phyloP scores from a whole-genome alignment of 2,888 invertebrate genomes.

The Lingula anatina region DNA sequence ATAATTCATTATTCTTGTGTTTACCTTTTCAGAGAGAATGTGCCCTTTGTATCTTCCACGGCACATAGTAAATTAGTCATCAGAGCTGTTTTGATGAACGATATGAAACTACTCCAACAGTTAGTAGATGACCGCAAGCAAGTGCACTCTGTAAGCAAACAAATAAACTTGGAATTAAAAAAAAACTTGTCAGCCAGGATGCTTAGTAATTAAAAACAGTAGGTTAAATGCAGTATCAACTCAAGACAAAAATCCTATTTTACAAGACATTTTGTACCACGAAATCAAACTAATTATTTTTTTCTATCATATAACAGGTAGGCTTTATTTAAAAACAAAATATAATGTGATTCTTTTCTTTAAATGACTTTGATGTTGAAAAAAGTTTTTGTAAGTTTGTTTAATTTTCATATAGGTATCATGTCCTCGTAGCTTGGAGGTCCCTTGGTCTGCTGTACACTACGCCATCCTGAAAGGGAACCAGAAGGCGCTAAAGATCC shows the following conservation, averaged over 20 bases:
- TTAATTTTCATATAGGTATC: too few species aligned
- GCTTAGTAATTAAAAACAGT: too few species aligned
- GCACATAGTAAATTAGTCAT: slow-evolving; percentile 53
- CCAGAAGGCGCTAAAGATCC: slow-evolving; percentile 34
- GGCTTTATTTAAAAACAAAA: too few species aligned
- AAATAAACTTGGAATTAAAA: neutral
- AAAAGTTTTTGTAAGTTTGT: too few species aligned
- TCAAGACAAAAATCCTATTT: neutral
- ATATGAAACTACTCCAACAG: slow-evolving; percentile 47
- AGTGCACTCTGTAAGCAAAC: slow-evolving; percentile 35
- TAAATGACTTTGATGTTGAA: too few species aligned
- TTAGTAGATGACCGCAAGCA: slow-evolving; percentile 42
- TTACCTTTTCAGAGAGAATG: slow-evolving; percentile 37
- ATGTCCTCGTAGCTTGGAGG: slow-evolving; percentile 32
- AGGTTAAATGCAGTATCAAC: too few species aligned
- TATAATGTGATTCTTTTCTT: too few species aligned
- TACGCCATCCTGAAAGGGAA: slow-evolving; percentile 44
- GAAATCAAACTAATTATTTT: too few species aligned
- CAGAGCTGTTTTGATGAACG: slow-evolving; percentile 51
- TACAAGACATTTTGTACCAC: too few species aligned
- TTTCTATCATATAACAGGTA: too few species aligned
- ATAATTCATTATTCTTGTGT: neutral
- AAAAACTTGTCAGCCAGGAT: too few species aligned
- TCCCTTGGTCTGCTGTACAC: slow-evolving; percentile 36
- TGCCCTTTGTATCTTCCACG: slow-evolving; percentile 53